Percentiles rank a stretch among this genome's conserved stretches.
Conservation (phyloP, 2,113 vertebrate genomes). For the Axis porcinus region DNA sequence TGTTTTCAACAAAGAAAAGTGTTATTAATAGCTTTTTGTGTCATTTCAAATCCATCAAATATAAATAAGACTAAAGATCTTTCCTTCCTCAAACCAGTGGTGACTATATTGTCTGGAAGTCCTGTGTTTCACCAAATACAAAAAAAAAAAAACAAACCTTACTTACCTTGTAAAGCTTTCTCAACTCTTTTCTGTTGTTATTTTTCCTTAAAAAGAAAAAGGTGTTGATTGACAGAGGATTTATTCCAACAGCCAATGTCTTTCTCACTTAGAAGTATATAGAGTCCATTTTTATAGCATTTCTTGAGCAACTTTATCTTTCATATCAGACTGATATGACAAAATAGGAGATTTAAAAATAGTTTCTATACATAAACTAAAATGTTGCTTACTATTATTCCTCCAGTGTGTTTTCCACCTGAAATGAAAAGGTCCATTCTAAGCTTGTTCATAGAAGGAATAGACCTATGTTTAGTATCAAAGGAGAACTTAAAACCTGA, state of each 20-base stretch:
- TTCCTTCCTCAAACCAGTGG: slow-evolving; percentile 50
- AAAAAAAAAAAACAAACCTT: neutral
- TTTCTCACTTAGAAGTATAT: slow-evolving; percentile 61
- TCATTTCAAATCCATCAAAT: slow-evolving; percentile 68
- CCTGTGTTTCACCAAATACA: slow-evolving; percentile 39
- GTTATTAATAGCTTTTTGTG: slow-evolving; percentile 68
- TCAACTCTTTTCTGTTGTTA: slow-evolving; percentile 10
- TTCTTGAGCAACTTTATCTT: slow-evolving; percentile 60
- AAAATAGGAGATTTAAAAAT: slow-evolving; percentile 39
- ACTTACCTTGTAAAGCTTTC: slow-evolving; percentile 58
- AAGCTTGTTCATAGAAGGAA: slow-evolving; percentile 10
- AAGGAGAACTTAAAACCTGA: slow-evolving; percentile 40
- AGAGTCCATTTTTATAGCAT: slow-evolving; percentile 64
- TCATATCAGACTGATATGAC: slow-evolving; percentile 63
- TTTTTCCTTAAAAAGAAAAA: slow-evolving; percentile 35
- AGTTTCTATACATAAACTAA: neutral
- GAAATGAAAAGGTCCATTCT: neutral
- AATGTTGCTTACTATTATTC: neutral
- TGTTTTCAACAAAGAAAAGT: slow-evolving; percentile 62
- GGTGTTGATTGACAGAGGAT: slow-evolving; percentile 40
- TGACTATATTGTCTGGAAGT: slow-evolving; percentile 50
- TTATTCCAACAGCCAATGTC: slow-evolving; percentile 56
- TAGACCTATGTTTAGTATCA: neutral
- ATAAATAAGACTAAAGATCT: slow-evolving; percentile 44
- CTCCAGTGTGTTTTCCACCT: neutral